A percentile compares a stretch with the other conserved stretches of the same genome.
Evolutionary conservation across 2,113 vertebrate genomes (phyloP).

Genomic region (Proteles cristata): DNA sequence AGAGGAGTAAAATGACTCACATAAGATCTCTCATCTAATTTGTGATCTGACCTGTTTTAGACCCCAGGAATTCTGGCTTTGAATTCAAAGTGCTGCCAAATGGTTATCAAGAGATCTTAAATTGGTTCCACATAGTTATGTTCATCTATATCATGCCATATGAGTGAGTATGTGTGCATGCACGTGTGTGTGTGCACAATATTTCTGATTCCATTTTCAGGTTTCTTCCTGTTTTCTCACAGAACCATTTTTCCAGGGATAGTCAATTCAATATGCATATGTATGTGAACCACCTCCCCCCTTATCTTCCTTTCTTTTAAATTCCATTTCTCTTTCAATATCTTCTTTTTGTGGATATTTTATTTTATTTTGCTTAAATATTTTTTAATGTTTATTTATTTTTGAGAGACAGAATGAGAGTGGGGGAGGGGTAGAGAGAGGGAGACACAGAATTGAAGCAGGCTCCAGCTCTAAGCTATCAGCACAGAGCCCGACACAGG

Average conservation of each 20-base stretch:
- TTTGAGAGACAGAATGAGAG: too few relatives aligned
- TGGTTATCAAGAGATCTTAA: neutral
- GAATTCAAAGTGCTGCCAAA: neutral
- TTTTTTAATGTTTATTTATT: too few relatives aligned
- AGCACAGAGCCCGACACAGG: too few relatives aligned
- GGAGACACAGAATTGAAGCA: too few relatives aligned
- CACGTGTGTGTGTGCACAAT: neutral
- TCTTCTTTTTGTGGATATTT: conserved; percentile 44
- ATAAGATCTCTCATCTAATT: neutral
- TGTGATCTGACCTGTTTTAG: neutral
- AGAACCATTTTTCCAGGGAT: neutral
- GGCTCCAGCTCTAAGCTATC: too few relatives aligned
- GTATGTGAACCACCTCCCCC: neutral
- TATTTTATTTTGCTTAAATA: neutral
- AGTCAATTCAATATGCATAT: neutral
- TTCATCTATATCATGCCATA: neutral
- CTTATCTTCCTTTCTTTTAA: neutral
- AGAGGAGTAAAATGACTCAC: conserved; percentile 8
- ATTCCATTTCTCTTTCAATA: conserved; percentile 43
- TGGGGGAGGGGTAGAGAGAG: too few relatives aligned
- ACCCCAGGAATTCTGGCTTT: neutral
- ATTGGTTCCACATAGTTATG: neutral
- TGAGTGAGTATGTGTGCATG: neutral
- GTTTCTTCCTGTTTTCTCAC: neutral
- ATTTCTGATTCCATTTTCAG: neutral